These are phyloP conservation scores for Steinernema feltiae DNA, from an alignment of 1,140 invertebrate species.

Conservation along the genomic window DNA sequence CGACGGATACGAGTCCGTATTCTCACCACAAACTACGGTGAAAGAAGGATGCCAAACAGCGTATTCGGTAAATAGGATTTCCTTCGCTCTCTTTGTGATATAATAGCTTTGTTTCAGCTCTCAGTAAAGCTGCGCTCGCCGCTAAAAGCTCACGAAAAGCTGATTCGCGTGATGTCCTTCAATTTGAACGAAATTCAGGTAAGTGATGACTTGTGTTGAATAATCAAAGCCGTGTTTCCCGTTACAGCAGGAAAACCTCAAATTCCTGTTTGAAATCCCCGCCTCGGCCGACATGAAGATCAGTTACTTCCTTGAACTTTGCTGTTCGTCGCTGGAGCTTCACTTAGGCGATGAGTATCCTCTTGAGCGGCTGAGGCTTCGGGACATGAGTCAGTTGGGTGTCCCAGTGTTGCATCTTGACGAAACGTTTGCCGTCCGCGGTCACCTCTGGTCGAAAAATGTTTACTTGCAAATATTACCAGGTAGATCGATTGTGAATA, in stretches of 20 bases:
- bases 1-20: slow-evolving; percentile 17
- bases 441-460: background rate
- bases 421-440: background rate
- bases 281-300: slow-evolving; percentile 16
- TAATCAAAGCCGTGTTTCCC: background rate
- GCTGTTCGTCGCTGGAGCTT: slow-evolving; percentile 18
- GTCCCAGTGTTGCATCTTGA: background rate
- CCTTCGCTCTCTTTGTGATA: background rate
- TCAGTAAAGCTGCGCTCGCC: slow-evolving; percentile 31
- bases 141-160: slow-evolving; percentile 31
- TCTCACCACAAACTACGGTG: background rate
- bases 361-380: background rate
- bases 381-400: background rate
- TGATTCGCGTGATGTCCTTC: slow-evolving; percentile 25
- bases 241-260: slow-evolving; percentile 32
- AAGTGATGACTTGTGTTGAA: slow-evolving; percentile 9
- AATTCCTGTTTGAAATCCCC: slow-evolving; percentile 30
- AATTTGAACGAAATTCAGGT: slow-evolving; percentile 27
- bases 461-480: slow-evolving; percentile 12
- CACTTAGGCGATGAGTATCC: background rate
- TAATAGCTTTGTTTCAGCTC: slow-evolving; percentile 23
- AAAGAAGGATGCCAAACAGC: slow-evolving; percentile 9
- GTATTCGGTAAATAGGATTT: background rate
- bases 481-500: slow-evolving; percentile 14
- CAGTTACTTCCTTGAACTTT: slow-evolving; percentile 20